A percentile compares a stretch with the other conserved stretches of the same genome.
These are phyloP conservation scores for Tuta absoluta DNA, from an alignment of 2,888 invertebrate genomes.

Conservation along the genomic window DNA sequence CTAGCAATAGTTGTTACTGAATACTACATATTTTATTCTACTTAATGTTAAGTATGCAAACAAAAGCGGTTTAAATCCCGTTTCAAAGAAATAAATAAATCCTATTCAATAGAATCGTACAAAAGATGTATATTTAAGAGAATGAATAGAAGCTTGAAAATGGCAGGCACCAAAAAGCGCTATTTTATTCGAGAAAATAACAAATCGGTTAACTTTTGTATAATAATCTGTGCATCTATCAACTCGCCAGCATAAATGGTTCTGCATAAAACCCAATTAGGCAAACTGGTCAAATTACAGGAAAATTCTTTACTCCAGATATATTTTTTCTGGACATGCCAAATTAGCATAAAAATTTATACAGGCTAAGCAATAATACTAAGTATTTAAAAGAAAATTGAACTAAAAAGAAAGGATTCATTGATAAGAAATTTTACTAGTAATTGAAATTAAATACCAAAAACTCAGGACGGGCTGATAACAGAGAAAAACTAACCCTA, in stretches of 20 bases:
- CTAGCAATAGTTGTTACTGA: too few relatives aligned
- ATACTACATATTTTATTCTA: background rate
- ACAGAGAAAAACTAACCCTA: too few relatives aligned
- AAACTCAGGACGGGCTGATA: too few relatives aligned
- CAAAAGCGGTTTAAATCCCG: background rate
- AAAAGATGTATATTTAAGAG: background rate
- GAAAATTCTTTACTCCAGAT: slow-evolving; percentile 36
- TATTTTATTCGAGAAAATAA: slow-evolving; percentile 11
- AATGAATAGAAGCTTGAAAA: slow-evolving; percentile 10
- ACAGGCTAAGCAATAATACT: too few relatives aligned
- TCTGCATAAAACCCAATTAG: slow-evolving; percentile 48
- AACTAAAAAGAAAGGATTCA: too few relatives aligned
- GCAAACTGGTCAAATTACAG: slow-evolving; percentile 39
- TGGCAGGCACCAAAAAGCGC: background rate
- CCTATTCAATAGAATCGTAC: background rate
- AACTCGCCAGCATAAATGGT: slow-evolving; percentile 41
- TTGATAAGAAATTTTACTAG: too few relatives aligned
- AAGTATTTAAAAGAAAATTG: too few relatives aligned
- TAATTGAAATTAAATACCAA: too few relatives aligned
- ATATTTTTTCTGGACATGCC: slow-evolving; percentile 34
- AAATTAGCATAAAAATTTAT: too few relatives aligned
- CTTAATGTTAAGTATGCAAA: background rate
- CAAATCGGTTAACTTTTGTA: slow-evolving; percentile 35
- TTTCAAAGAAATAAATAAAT: slow-evolving; percentile 5
- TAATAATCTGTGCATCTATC: slow-evolving; percentile 39